phyloP scores from a whole-genome alignment of 2,797 vertebrate species.

The Tolypeutes matacus region DNA sequence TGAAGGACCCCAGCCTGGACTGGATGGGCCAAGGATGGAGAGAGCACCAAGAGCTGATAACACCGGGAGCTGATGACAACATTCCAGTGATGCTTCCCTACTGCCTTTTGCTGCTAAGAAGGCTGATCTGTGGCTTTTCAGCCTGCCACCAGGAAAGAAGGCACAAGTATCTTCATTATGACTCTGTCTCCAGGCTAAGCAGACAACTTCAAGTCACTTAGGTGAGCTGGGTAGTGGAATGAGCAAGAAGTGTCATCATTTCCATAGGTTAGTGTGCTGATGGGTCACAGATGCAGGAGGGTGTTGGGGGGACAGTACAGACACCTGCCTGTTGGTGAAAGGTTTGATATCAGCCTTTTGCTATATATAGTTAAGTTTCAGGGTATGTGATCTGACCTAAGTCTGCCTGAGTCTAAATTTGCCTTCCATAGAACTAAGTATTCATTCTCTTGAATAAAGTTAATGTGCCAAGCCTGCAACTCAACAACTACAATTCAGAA shows the following conservation, averaged over 20 bases:
- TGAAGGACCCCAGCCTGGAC: neutral
- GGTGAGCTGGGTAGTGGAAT: neutral
- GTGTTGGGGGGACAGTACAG: slow-evolving; percentile 17
- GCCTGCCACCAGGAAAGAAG: neutral
- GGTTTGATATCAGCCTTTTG: neutral
- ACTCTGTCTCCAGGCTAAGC: neutral
- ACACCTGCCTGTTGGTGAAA: slow-evolving; percentile 49
- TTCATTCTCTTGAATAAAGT: neutral
- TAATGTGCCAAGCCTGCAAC: neutral
- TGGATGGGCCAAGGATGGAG: neutral
- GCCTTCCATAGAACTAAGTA: neutral
- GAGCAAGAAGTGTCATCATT: slow-evolving; percentile 6
- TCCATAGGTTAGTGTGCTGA: neutral
- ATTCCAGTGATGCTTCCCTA: neutral
- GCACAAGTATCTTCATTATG: neutral
- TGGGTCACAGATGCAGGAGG: neutral
- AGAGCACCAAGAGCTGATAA: neutral
- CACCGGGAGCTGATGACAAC: slow-evolving; percentile 62
- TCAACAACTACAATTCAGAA: slow-evolving; percentile 31
- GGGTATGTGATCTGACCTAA: slow-evolving; percentile 25
- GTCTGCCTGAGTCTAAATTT: slow-evolving; percentile 54
- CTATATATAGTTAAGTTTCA: slow-evolving; percentile 54
- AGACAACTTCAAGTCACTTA: neutral
- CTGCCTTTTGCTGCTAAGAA: neutral
- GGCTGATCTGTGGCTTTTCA: slow-evolving; percentile 10